Conservation (phyloP, 35 echinoderm and acorn worm species). For the Lytechinus pictus region DNA sequence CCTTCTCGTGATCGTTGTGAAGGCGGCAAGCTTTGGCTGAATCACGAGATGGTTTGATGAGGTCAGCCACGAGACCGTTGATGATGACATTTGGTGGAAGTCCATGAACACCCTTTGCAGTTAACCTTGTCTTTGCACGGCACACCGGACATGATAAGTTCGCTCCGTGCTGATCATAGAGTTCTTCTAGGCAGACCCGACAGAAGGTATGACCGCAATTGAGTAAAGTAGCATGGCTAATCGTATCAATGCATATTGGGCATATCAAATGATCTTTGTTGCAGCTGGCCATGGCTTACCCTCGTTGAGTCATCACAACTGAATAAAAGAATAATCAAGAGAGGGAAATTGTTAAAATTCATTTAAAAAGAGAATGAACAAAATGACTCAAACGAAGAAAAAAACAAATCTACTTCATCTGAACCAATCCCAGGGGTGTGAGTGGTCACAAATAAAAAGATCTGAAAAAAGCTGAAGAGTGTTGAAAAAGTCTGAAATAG, state of each 20-base stretch:
- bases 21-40: not conserved
- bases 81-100: not conserved
- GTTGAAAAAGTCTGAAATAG: too few species aligned
- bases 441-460: too few species aligned
- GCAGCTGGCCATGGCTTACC: not conserved
- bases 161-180: not conserved
- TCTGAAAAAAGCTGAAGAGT: too few species aligned
- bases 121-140: not conserved
- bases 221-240: not conserved
- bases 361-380: too few species aligned
- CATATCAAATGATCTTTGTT: not conserved
- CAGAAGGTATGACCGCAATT: not conserved
- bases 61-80: not conserved
- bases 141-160: not conserved
- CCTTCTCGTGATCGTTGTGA: not conserved
- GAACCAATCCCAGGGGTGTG: too few species aligned
- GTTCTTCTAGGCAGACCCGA: not conserved
- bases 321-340: not conserved
- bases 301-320: not conserved
- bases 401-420: too few species aligned
- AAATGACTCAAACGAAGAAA: too few species aligned
- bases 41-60: not conserved
- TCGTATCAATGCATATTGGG: not conserved
- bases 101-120: not conserved
- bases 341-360: not conserved